phyloP scores from a whole-genome alignment of 2,797 vertebrate species.

The Pangasius sanitwongsei region DNA sequence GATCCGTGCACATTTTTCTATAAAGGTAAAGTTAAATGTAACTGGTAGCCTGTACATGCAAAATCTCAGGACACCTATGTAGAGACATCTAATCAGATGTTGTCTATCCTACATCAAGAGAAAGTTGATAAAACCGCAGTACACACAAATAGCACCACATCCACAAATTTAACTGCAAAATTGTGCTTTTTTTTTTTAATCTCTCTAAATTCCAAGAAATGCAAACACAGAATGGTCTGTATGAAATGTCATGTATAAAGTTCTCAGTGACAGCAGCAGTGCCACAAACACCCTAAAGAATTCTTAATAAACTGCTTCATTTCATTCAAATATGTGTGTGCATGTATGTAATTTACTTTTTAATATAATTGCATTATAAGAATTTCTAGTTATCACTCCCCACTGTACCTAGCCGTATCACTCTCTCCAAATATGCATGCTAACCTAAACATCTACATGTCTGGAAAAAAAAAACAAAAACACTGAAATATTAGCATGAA shows the following conservation, averaged over 20 bases:
- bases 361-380: too few species aligned
- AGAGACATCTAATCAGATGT: background rate
- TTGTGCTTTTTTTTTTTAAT: background rate
- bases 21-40: too few species aligned
- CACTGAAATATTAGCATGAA: too few species aligned
- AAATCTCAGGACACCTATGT: background rate
- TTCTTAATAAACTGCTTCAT: background rate
- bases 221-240: background rate
- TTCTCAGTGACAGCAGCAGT: background rate
- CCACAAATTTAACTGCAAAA: background rate
- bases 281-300: background rate
- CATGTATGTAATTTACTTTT: background rate
- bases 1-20: background rate
- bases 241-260: background rate
- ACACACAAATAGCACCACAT: background rate
- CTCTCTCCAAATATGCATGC: too few species aligned
- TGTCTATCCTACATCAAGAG: background rate
- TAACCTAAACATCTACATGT: too few species aligned
- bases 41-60: background rate
- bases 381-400: too few species aligned
- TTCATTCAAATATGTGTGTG: background rate
- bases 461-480: too few species aligned
- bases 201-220: background rate
- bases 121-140: background rate
- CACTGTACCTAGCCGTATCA: too few species aligned